Percentiles rank a stretch among this genome's conserved stretches.
Conservation (phyloP, 2,113 vertebrate genomes). For the Steatornis caripensis region DNA sequence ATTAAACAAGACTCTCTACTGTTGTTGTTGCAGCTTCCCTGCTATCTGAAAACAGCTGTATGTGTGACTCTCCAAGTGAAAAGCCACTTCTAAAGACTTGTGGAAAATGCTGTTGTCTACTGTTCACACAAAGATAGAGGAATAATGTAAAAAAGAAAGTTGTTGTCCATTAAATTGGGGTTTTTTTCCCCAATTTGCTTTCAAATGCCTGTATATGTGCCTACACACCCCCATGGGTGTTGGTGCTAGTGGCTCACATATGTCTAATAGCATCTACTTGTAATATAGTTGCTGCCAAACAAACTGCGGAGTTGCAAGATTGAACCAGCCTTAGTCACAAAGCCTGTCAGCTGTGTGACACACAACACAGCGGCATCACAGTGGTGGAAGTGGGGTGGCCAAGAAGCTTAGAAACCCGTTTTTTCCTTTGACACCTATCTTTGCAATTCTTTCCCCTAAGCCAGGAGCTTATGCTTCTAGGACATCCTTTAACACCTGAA, state of each 20-base stretch:
- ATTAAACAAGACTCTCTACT: background rate
- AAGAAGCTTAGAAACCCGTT: background rate
- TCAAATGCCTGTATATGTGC: background rate
- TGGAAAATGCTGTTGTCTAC: background rate
- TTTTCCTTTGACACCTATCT: background rate
- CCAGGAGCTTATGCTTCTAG: background rate
- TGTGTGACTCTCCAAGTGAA: background rate
- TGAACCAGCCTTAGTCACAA: background rate
- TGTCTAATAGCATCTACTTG: background rate
- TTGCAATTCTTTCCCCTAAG: background rate
- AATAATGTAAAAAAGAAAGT: background rate
- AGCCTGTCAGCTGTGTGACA: background rate
- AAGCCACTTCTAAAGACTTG: background rate
- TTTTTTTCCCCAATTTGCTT: background rate
- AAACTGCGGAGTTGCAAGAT: background rate
- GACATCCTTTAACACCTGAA: background rate
- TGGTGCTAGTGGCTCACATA: background rate
- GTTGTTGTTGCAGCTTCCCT: background rate
- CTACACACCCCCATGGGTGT: rapidly evolving
- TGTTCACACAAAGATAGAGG: background rate
- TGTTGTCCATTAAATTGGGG: rapidly evolving
- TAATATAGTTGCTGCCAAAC: background rate
- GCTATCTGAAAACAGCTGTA: background rate
- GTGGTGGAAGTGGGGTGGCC: background rate
- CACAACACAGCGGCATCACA: background rate